Evolutionary conservation across 2,888 invertebrate genomes (phyloP).

Genomic region (Schizaphis graminum): DNA sequence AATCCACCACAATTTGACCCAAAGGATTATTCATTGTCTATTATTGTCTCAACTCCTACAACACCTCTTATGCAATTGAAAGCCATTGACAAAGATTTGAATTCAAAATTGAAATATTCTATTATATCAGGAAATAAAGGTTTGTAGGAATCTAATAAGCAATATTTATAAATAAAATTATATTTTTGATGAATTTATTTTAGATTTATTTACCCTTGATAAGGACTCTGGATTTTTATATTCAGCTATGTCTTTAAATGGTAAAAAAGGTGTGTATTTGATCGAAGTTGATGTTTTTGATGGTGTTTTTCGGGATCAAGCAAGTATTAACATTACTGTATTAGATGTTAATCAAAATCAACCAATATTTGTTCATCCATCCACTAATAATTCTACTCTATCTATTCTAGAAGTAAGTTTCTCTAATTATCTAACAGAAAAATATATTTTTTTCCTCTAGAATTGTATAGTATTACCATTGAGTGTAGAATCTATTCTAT

Average conservation of each 20-base stretch:
- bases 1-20: slow-evolving; percentile 87
- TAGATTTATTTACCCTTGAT: slow-evolving; percentile 83
- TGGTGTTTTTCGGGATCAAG: slow-evolving; percentile 78
- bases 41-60: slow-evolving; percentile 89
- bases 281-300: slow-evolving; percentile 83
- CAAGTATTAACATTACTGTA: slow-evolving; percentile 83
- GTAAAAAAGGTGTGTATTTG: slow-evolving; percentile 75
- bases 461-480: not conserved
- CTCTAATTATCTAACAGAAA: not conserved
- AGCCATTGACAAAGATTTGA: slow-evolving; percentile 84
- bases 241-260: slow-evolving; percentile 80
- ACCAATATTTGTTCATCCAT: slow-evolving; percentile 85
- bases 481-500: too few species aligned
- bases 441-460: not conserved
- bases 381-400: slow-evolving; percentile 81
- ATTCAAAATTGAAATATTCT: slow-evolving; percentile 82
- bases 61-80: slow-evolving; percentile 85
- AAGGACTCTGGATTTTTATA: slow-evolving; percentile 85
- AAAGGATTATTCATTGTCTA: slow-evolving; percentile 82
- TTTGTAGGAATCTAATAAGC: slow-evolving; percentile 1
- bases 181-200: slow-evolving; percentile 64
- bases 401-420: slow-evolving; percentile 83
- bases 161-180: slow-evolving; percentile 7
- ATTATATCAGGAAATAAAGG: slow-evolving; percentile 79
- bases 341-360: slow-evolving; percentile 85